phyloP scores from a whole-genome alignment of 2,888 invertebrate species.

The Nemurella pictetii region DNA sequence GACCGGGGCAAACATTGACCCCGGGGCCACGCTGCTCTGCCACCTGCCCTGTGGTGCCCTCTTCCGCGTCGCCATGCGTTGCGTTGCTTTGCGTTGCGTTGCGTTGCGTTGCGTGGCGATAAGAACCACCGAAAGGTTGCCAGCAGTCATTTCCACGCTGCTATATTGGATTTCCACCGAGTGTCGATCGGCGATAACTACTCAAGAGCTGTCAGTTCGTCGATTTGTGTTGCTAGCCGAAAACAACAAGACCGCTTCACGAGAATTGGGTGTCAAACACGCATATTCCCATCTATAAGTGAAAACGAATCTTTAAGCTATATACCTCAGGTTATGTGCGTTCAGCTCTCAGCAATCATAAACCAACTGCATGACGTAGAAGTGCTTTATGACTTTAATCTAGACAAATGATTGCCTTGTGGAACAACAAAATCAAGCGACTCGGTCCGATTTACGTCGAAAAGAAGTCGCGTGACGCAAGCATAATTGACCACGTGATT shows the following conservation, averaged over 20 bases:
- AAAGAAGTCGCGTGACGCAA: slow-evolving; percentile 25
- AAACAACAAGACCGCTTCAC: no score
- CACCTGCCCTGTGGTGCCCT: no score
- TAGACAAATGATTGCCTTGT: not conserved
- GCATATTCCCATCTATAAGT: not conserved
- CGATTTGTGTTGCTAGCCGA: no score
- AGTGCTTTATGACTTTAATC: not conserved
- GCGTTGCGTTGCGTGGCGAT: no score
- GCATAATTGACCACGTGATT: slow-evolving; percentile 37
- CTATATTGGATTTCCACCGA: no score
- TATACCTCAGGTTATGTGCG: not conserved
- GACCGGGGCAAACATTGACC: not conserved
- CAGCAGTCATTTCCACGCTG: no score
- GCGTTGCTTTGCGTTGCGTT: no score
- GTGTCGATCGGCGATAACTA: no score
- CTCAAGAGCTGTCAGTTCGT: no score
- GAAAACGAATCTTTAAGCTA: not conserved
- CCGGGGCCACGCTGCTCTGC: not conserved
- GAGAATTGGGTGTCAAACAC: not conserved
- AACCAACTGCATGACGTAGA: not conserved
- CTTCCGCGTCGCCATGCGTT: no score
- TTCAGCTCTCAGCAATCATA: not conserved
- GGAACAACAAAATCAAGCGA: not conserved
- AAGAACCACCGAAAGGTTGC: no score
- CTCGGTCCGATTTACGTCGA: not conserved